Conservation (phyloP, 2,888 invertebrate genomes). For the Chrysina gloriosa region DNA sequence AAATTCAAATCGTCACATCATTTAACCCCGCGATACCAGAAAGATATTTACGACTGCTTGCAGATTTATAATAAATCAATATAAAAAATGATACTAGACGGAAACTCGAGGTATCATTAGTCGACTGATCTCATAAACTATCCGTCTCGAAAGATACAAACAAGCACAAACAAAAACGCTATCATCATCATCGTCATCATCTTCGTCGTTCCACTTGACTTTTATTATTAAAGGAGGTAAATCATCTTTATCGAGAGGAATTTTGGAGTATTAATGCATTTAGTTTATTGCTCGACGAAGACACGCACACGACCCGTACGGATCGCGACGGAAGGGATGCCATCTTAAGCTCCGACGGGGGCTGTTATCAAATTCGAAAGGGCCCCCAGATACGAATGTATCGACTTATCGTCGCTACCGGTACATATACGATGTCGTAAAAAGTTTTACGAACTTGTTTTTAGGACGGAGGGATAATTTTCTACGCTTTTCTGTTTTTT, state of each 20-base stretch:
- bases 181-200: not conserved
- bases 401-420: constrained; percentile 27
- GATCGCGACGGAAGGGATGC: constrained; percentile 11
- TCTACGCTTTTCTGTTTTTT: not conserved
- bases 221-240: constrained; percentile 30
- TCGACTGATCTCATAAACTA: too few relatives aligned
- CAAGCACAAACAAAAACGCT: not conserved
- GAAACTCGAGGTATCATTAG: too few relatives aligned
- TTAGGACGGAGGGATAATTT: constrained; percentile 30
- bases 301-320: constrained; percentile 13
- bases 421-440: constrained; percentile 36
- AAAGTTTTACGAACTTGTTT: constrained; percentile 40
- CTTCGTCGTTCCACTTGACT: not conserved
- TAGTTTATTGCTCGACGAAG: constrained; percentile 14
- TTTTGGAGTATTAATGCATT: constrained; percentile 17
- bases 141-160: too few relatives aligned
- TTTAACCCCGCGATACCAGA: too few relatives aligned
- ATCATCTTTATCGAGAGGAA: constrained; percentile 22
- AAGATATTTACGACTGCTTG: too few relatives aligned
- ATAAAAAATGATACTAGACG: too few relatives aligned
- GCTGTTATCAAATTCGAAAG: constrained; percentile 31
- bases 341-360: constrained; percentile 5
- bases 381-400: constrained; percentile 23
- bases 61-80: too few relatives aligned
- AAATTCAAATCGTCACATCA: too few relatives aligned